phyloP scores from a whole-genome alignment of 2,888 invertebrate genomes.

The Xanthorhoe spadicearia region DNA sequence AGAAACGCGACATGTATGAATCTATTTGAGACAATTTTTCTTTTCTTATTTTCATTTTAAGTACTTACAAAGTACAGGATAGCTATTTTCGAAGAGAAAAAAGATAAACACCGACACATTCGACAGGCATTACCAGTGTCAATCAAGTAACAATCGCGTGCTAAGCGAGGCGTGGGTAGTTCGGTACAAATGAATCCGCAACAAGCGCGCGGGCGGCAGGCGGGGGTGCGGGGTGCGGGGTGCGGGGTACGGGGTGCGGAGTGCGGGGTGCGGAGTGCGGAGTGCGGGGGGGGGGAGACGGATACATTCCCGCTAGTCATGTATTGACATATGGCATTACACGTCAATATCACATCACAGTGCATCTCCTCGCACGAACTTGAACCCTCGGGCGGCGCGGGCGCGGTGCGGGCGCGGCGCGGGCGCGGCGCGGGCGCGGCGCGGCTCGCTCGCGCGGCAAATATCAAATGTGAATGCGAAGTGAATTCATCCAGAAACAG shows the following conservation, averaged over 20 bases:
- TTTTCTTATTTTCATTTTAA: no score
- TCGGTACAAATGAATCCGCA: not conserved
- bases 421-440: no score
- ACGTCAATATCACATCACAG: constrained; percentile 16
- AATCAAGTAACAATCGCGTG: not conserved
- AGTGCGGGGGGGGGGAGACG: not conserved
- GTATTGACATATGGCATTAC: constrained; percentile 5
- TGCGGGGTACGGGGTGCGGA: no score
- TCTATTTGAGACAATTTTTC: no score
- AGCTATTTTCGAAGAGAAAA: no score
- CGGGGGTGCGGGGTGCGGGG: no score
- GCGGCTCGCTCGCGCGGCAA: constrained; percentile 3
- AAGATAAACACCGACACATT: no score
- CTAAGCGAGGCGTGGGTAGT: not conserved
- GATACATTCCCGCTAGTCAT: not conserved
- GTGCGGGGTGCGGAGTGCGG: no score
- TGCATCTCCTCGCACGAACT: not conserved
- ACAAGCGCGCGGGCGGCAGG: not conserved
- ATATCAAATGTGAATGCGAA: constrained; percentile 19
- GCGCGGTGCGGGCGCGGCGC: no score
- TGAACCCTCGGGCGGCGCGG: not conserved
- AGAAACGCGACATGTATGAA: no score
- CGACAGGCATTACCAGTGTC: no score
- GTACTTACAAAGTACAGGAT: no score
- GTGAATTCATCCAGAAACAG: constrained; percentile 21